These are phyloP conservation scores for Armadillidium nasatum DNA, from an alignment of 1,140 invertebrate species.

Conservation along the genomic window DNA sequence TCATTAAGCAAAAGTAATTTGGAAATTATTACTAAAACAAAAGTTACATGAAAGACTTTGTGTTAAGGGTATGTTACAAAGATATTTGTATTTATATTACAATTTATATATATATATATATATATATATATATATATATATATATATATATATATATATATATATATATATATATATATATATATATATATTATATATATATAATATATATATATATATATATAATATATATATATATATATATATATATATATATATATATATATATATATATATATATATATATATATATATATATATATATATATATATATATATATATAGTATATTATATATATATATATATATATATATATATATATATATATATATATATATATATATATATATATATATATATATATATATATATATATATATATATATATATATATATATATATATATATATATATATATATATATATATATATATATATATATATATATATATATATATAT, in stretches of 20 bases:
- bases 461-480: not conserved
- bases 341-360: constrained; percentile 22
- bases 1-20: too few species aligned
- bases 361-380: constrained; percentile 25
- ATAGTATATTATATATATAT: not conserved
- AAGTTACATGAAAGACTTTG: too few species aligned
- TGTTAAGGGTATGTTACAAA: too few species aligned
- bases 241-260: not conserved
- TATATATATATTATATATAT: not conserved
- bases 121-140: not conserved
- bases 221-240: not conserved
- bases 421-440: constrained; percentile 26
- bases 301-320: too few species aligned
- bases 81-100: not conserved
- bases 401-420: not conserved
- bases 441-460: not conserved
- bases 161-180: not conserved
- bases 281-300: too few species aligned
- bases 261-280: too few species aligned
- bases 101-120: not conserved
- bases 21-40: too few species aligned
- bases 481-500: not conserved
- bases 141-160: not conserved
- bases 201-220: not conserved
- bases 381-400: constrained; percentile 34